These are phyloP conservation scores for Pectinophora gossypiella DNA, from an alignment of 1,140 invertebrate species.

Conservation along the genomic window DNA sequence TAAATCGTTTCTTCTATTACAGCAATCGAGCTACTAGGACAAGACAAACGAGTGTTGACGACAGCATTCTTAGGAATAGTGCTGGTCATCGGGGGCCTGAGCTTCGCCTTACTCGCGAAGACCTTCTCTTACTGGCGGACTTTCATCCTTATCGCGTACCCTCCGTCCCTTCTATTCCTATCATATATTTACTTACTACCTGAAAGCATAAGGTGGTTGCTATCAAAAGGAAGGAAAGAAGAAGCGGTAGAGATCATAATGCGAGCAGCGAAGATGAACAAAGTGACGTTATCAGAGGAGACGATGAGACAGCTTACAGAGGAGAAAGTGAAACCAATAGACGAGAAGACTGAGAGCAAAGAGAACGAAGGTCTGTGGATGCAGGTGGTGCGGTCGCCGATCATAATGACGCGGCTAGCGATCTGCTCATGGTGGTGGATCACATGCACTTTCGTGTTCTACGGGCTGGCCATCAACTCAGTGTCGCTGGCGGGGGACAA, in stretches of 20 bases:
- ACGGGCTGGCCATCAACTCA: slow-evolving; percentile 87
- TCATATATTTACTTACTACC: slow-evolving; percentile 56
- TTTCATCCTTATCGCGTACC: slow-evolving; percentile 56
- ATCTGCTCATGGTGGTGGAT: slow-evolving; percentile 80
- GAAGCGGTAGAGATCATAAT: slow-evolving; percentile 79
- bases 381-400: slow-evolving; percentile 52
- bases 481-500: slow-evolving; percentile 83
- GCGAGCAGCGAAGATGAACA: slow-evolving; percentile 82
- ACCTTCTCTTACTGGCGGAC: slow-evolving; percentile 61
- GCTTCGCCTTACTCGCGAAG: slow-evolving; percentile 54
- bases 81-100: slow-evolving; percentile 50
- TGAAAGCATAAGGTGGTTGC: slow-evolving; percentile 79
- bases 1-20: slow-evolving; percentile 18
- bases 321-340: slow-evolving; percentile 28
- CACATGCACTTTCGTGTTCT: slow-evolving; percentile 86
- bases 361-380: slow-evolving; percentile 44
- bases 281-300: slow-evolving; percentile 76
- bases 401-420: slow-evolving; percentile 52
- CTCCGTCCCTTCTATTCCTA: slow-evolving; percentile 54
- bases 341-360: slow-evolving; percentile 33
- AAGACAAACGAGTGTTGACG: slow-evolving; percentile 55
- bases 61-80: slow-evolving; percentile 58
- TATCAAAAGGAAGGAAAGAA: slow-evolving; percentile 81
- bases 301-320: slow-evolving; percentile 48
- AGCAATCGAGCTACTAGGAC: slow-evolving; percentile 58